A percentile compares a stretch with the other conserved stretches of the same genome.
phyloP scores from a whole-genome alignment of 2,113 vertebrate genomes.

The Scopus umbretta region DNA sequence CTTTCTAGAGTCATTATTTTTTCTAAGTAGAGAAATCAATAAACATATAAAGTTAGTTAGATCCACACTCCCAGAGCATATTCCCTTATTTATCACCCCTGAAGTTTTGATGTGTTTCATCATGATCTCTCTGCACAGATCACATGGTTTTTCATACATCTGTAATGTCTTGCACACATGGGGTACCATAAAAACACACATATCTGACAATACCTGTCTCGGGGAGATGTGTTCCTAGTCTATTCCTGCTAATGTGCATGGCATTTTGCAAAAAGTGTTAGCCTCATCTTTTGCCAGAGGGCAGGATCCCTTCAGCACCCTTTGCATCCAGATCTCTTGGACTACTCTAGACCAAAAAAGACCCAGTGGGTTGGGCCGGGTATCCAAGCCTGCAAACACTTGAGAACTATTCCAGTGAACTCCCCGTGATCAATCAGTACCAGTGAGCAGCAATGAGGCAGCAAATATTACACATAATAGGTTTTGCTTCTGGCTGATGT shows the following conservation, averaged over 20 bases:
- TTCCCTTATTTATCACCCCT: background rate
- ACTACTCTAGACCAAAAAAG: background rate
- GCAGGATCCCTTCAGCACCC: background rate
- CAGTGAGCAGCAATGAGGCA: background rate
- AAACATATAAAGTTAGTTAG: background rate
- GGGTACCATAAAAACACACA: background rate
- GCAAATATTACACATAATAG: background rate
- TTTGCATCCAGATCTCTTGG: background rate
- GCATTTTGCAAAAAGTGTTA: background rate
- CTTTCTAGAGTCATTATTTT: background rate
- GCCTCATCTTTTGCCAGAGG: background rate
- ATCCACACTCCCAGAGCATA: background rate
- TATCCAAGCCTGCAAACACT: background rate
- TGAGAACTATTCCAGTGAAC: background rate
- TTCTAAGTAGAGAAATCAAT: slow-evolving; percentile 23
- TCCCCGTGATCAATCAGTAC: background rate
- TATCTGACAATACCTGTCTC: background rate
- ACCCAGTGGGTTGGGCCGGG: background rate
- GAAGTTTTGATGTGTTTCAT: slow-evolving; percentile 1
- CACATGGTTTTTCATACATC: background rate
- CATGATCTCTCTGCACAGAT: background rate
- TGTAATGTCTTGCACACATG: background rate
- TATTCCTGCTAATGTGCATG: background rate
- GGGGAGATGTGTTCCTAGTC: background rate
- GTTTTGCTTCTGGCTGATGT: background rate